Evolutionary conservation across 2,888 invertebrate genomes (phyloP).

Genomic region (Ferdinandea cuprea): DNA sequence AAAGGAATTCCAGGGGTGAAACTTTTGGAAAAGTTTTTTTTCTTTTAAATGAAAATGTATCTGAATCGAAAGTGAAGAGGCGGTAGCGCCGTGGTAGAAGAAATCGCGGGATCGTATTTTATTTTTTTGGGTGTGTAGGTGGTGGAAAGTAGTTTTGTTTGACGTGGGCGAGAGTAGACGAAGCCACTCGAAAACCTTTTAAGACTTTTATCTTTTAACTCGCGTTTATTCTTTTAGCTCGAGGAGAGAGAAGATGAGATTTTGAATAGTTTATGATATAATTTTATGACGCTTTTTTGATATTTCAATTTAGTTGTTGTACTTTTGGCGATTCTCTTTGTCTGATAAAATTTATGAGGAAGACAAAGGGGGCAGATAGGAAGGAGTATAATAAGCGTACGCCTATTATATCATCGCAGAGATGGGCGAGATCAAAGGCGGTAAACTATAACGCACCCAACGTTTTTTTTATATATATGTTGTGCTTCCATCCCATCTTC

Average conservation of each 20-base stretch:
- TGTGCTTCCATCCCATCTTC: constrained; percentile 44
- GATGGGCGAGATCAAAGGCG: constrained; percentile 71
- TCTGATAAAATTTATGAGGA: neutral
- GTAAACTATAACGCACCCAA: constrained; percentile 46
- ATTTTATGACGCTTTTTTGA: constrained; percentile 63
- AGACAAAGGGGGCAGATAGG: neutral
- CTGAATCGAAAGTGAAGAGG: constrained; percentile 66
- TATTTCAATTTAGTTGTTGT: constrained; percentile 50
- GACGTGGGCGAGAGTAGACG: constrained; percentile 32
- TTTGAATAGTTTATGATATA: constrained; percentile 68
- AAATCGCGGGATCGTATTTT: neutral
- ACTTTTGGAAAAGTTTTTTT: constrained; percentile 54
- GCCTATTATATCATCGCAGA: constrained; percentile 34
- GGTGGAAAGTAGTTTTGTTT: constrained; percentile 40
- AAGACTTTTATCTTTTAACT: constrained; percentile 61
- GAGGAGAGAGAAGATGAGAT: neutral
- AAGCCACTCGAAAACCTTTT: constrained; percentile 70
- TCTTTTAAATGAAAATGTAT: constrained; percentile 44
- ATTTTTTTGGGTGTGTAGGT: constrained; percentile 33
- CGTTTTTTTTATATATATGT: constrained; percentile 28
- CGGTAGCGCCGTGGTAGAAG: neutral
- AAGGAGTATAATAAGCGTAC: constrained; percentile 12
- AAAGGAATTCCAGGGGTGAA: constrained; percentile 68
- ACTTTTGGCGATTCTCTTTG: constrained; percentile 56
- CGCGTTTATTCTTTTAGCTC: constrained; percentile 36